These are phyloP conservation scores for Stegophylla sp. DNA, from an alignment of 2,888 invertebrate species.

Conservation along the genomic window DNA sequence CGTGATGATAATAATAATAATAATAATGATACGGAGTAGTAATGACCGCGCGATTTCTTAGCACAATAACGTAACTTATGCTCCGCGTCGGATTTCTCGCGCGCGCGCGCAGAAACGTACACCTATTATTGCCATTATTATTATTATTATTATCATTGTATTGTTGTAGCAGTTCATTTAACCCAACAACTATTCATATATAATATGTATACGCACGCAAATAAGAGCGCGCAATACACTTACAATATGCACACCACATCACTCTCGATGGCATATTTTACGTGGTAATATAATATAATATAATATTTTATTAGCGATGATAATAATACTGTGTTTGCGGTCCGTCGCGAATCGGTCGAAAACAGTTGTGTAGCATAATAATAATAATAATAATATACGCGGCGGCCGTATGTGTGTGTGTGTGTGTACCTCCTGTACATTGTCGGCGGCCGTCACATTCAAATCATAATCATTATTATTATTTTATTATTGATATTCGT, in stretches of 20 bases:
- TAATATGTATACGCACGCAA: background rate
- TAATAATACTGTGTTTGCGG: conserved; percentile 9
- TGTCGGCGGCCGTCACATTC: conserved; percentile 19
- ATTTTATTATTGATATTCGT: no score
- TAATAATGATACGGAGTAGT: background rate
- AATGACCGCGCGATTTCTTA: conserved; percentile 44
- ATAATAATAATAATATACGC: no score
- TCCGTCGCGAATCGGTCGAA: conserved; percentile 45
- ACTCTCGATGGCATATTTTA: no score
- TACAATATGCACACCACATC: background rate
- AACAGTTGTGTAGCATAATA: conserved; percentile 57
- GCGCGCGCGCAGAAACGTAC: conserved; percentile 14
- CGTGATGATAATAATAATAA: background rate
- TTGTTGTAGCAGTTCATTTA: conserved; percentile 49
- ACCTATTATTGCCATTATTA: conserved; percentile 22
- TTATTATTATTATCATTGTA: conserved; percentile 6
- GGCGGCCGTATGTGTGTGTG: no score
- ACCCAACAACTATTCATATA: no score
- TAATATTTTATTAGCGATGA: background rate
- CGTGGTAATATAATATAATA: background rate
- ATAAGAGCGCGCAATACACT: background rate
- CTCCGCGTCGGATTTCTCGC: conserved; percentile 32
- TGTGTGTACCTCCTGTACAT: no score
- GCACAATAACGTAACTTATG: no score
- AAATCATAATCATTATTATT: background rate